Evolutionary conservation across 2,113 vertebrate genomes (phyloP), one percentile per base, ranked within the genome.

Genomic region (Dryoscopus gambensis): DNA sequence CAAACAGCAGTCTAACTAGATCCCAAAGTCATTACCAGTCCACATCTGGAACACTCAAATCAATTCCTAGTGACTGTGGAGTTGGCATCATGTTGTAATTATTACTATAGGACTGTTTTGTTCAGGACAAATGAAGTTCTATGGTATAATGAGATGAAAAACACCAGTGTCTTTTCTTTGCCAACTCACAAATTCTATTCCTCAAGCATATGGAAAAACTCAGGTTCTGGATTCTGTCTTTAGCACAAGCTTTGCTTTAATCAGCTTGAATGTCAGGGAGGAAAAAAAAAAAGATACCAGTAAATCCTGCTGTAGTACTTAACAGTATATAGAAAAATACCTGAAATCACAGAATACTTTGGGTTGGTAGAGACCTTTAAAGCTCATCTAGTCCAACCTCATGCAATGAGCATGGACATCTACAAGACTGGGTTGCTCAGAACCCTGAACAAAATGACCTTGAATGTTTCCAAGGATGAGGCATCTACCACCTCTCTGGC

Each of bases 31-130:
- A 88, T 50, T 77, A 67, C 33, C 44, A 87, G 52, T 30, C 47
- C 47, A 70, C 73, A 92, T 81, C 68, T 89, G 70, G 62, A 93
- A 95, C 40, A 81, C 8, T 30, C 46, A 80, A 65, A 83, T 49
- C n/a, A 86, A 44, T 47, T 93, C 33, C 63, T 56, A 47, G 27
- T 23, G 59, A 55, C 76, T 76, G 53, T 49, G 19, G 59, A 83
- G 50, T 13, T 57, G 33, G 35, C 71, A 84, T 37, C 55, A 44
- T 11, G 9, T 11, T 59, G 33, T 20, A 90, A 73, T n/a, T 80
- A 78, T 28, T 89, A 77, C 46, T 87, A 55, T 10, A 81, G 21
- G 35, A 39, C 19, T 40, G 42, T 31, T 90, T 25, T 31, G 17
- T 47, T 84, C 30, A 52, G 60, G 33, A 64, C 31, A 92, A 93